Evolutionary conservation across 2,797 vertebrate species (phyloP), one percentile per base, ranked within the genome.

Genomic region (Acrossocheilus wenchowensis): DNA sequence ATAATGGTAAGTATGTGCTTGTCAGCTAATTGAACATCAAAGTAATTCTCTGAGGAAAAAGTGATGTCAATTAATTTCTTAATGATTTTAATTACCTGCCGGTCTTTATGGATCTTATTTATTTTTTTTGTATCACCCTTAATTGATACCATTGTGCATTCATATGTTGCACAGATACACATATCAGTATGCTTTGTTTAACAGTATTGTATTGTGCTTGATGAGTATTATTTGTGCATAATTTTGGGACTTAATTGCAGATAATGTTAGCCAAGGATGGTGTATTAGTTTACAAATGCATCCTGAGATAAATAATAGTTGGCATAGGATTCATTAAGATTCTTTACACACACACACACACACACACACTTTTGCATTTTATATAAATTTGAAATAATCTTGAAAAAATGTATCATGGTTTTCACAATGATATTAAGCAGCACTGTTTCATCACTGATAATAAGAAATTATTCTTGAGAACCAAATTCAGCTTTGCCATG

Each of bases 1-100:
- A 1, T 50, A 72, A 50, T 83, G 17, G 84, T 34, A 30, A 64
- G 66, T 54, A 10, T 26, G 8, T 34, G 2, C 39, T 34, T 71
- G 66, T 36, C 12, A 50, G 71, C 52, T 75, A 75, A 83, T 83
- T 74, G 41, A 45, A 83, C 23, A 62, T 45, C 71, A 75, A 57
- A 6, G 19, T 57, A 71, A 19, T 57, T 77, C 14, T 50, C 62
- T 15, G 62, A 21, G 78, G 12, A n/a, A 62, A 66, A 48, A 45
- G 78, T 81, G 54, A 43, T 41, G 19, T 30, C 9, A 45, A 1
- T 64, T 6, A 3, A 21, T 48, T 74, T 48, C 9, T 2, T 17
- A 3, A 48, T 74, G 30, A 21, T 81, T 60, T 60, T 26, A 68
- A 81, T 50, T 45, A 30, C n/a, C 39, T 48, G 10, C 19, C 43